phyloP scores from a whole-genome alignment of 2,888 invertebrate species.

The Macrosiphum euphorbiae region DNA sequence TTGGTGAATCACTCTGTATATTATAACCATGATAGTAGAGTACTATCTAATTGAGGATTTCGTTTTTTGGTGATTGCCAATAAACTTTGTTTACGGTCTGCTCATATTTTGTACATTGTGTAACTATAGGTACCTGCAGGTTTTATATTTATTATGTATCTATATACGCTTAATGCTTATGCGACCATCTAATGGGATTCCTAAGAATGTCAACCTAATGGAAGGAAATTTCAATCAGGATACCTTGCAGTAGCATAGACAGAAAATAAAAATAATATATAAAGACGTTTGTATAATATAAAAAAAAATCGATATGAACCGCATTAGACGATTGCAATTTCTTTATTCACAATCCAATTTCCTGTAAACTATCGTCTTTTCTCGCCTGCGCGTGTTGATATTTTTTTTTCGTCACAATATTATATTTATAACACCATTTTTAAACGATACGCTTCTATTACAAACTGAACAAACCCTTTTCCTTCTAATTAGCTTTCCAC shows the following conservation, averaged over 20 bases:
- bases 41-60: background rate
- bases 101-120: background rate
- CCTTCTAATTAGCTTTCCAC: background rate
- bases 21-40: background rate
- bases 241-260: background rate
- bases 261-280: background rate
- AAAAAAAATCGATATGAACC: constrained; percentile 14
- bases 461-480: background rate
- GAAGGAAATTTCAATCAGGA: background rate
- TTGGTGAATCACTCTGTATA: too few relatives aligned
- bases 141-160: background rate
- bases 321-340: constrained; percentile 24
- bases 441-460: background rate
- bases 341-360: constrained; percentile 14
- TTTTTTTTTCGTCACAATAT: background rate
- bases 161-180: background rate
- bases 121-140: background rate
- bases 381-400: background rate
- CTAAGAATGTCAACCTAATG: background rate
- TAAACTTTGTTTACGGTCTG: background rate
- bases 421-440: background rate
- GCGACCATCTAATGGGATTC: background rate
- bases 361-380: constrained; percentile 11
- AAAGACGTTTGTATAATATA: background rate
- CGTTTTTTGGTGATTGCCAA: background rate